Evolutionary conservation across 2,888 invertebrate genomes (phyloP), one percentile per base, ranked within the genome.

Genomic region (Eupithecia vulgata): DNA sequence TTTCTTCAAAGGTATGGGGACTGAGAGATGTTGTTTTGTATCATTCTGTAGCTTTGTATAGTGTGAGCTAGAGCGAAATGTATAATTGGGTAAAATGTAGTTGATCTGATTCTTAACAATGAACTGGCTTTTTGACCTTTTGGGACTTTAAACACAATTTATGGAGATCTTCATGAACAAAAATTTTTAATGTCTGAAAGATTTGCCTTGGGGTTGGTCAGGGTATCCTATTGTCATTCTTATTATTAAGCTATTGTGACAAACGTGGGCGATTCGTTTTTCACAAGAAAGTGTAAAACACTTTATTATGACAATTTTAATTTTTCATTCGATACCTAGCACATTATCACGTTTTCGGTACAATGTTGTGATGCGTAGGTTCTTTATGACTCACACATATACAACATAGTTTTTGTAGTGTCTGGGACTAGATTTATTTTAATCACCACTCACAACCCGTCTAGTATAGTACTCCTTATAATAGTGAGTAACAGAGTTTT

Each of bases 1-100:
- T 1, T 94, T 96, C 81, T 93, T 96, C 72, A 95, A 95, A 95
- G 96, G 96, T 96, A 85, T 73, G 34, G 5, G 1, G 48, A n/a
- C 57, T 2, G 21, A 3, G 59, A 13, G 30, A 34, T 34, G 34
- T 61, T 8, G 15, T 34, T 34, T 52, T 52, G 52, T 52, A 17
- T 52, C 21, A 21, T 52, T 52, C 52, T 21, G 52, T 52, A 12
- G 52, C 21, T 10, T 52, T 15, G 8, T n/a, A 52, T 21, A 12
- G 52, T 52, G 52, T 21, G 10, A 5, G 12, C 21, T 52, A 21
- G 21, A 52, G 52, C 21, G 21, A 52, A 21, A 52, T 21, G 21
- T 52, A 45, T 45, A 12, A 17, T 45, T 0, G 17, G 1, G 12
- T 21, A 52, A 4, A 52, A 5, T 1, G 52, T 21, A 21, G 12